Evolutionary conservation across 2,888 invertebrate genomes (phyloP).

Genomic region (Tricholauxania praeusta): DNA sequence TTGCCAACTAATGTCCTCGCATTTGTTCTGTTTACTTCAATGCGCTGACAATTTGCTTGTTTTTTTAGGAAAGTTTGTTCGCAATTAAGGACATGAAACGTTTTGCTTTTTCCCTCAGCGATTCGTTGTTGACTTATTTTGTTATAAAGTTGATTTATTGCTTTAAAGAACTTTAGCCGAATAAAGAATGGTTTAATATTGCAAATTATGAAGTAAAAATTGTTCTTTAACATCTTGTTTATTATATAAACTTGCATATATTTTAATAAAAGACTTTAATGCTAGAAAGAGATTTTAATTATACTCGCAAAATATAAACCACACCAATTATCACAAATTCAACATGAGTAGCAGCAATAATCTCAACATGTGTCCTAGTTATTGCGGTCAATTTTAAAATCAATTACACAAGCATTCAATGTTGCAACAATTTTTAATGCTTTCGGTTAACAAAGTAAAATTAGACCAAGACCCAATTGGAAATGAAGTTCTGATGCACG

Average conservation of each 20-base stretch:
- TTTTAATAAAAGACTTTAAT: neutral
- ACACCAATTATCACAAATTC: neutral
- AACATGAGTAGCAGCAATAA: neutral
- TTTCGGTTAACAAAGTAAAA: too few species aligned
- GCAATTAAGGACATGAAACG: neutral
- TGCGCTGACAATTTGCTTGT: too few species aligned
- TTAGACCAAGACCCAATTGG: neutral
- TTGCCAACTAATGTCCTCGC: constrained; percentile 27
- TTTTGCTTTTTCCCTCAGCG: too few species aligned
- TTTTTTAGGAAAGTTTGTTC: too few species aligned
- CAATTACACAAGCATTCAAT: constrained; percentile 24
- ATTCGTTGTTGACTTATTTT: too few species aligned
- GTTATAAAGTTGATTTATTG: too few species aligned
- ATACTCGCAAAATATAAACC: neutral
- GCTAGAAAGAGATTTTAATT: neutral
- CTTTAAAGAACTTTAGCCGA: too few species aligned
- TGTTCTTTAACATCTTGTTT: too few species aligned
- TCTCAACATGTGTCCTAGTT: constrained; percentile 17
- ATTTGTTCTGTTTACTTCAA: constrained; percentile 5
- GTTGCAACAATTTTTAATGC: too few species aligned
- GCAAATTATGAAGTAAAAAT: too few species aligned
- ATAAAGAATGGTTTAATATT: too few species aligned
- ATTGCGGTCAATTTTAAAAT: constrained; percentile 28
- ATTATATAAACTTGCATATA: too few species aligned
- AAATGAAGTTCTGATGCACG: neutral